A percentile compares a stretch with the other conserved stretches of the same genome.
Conservation (phyloP, 2,797 vertebrate genomes). For the Heteromormyrus szaboi region DNA sequence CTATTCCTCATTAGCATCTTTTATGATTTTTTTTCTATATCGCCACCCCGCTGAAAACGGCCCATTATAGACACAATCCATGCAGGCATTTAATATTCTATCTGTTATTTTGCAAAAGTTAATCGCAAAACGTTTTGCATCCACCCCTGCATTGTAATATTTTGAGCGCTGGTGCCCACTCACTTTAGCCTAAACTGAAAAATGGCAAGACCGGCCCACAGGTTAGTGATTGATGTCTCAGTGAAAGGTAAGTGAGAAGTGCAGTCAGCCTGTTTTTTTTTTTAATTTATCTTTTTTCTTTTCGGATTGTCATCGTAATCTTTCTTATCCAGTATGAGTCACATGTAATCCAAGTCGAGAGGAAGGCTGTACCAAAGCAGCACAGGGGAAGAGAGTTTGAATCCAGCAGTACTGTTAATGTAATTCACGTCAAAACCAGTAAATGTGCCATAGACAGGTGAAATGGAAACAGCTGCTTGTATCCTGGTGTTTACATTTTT, state of each 20-base stretch:
- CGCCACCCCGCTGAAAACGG: not conserved
- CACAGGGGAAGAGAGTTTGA: not conserved
- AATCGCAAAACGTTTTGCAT: not conserved
- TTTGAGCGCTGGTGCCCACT: not conserved
- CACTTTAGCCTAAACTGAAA: not conserved
- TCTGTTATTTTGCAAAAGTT: not conserved
- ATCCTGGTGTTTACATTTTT: conserved; percentile 49
- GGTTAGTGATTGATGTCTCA: not conserved
- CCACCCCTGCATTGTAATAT: not conserved
- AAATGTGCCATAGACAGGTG: conserved; percentile 8
- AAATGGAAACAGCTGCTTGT: conserved; percentile 20
- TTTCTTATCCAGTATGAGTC: not conserved
- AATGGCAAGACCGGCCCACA: not conserved
- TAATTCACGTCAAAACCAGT: not conserved
- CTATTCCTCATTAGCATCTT: not conserved
- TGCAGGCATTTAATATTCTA: not conserved
- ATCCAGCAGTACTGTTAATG: conserved; percentile 23
- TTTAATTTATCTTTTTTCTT: not conserved
- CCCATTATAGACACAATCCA: not conserved
- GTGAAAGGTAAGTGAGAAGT: not conserved
- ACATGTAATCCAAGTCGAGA: not conserved
- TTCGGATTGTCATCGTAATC: not conserved
- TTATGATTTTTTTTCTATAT: not conserved
- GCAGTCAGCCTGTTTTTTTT: not conserved
- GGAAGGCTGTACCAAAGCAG: not conserved